phyloP scores from a whole-genome alignment of 1,140 invertebrate genomes.

The Rhagoletis zephyria region DNA sequence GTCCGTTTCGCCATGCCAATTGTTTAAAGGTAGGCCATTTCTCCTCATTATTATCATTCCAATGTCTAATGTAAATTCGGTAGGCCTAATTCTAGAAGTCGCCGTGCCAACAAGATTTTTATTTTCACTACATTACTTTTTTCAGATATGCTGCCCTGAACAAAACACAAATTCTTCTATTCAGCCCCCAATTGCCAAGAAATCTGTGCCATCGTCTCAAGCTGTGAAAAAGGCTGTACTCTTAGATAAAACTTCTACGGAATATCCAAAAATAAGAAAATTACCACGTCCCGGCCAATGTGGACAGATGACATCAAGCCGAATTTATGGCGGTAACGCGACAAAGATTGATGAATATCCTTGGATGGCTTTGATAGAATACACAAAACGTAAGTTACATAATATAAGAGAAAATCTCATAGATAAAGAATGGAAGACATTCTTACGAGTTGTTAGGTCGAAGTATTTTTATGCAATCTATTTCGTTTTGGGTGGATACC shows the following conservation, averaged over 20 bases:
- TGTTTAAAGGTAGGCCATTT: too few species aligned
- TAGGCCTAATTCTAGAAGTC: too few species aligned
- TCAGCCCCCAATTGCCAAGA: background rate
- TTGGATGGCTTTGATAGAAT: constrained; percentile 78
- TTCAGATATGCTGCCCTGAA: constrained; percentile 42
- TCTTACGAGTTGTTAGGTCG: too few species aligned
- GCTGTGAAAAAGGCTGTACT: background rate
- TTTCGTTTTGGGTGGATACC: too few species aligned
- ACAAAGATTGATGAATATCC: constrained; percentile 80
- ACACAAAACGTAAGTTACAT: constrained; percentile 61
- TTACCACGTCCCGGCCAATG: constrained; percentile 70
- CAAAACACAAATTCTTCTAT: background rate
- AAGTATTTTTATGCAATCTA: too few species aligned
- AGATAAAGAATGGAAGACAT: too few species aligned
- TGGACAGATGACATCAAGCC: constrained; percentile 72
- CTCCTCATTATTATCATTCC: too few species aligned
- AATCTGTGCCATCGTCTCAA: background rate
- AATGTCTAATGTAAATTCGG: too few species aligned
- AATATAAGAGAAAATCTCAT: too few species aligned
- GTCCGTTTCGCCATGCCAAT: too few species aligned
- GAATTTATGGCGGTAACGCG: constrained; percentile 75
- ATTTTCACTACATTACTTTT: background rate
- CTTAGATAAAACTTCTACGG: background rate
- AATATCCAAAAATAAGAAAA: background rate
- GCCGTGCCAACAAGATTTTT: too few species aligned